Evolutionary conservation across 2,797 vertebrate genomes (phyloP), one percentile per base, ranked within the genome.

Genomic region (Acipenser ruthenus): DNA sequence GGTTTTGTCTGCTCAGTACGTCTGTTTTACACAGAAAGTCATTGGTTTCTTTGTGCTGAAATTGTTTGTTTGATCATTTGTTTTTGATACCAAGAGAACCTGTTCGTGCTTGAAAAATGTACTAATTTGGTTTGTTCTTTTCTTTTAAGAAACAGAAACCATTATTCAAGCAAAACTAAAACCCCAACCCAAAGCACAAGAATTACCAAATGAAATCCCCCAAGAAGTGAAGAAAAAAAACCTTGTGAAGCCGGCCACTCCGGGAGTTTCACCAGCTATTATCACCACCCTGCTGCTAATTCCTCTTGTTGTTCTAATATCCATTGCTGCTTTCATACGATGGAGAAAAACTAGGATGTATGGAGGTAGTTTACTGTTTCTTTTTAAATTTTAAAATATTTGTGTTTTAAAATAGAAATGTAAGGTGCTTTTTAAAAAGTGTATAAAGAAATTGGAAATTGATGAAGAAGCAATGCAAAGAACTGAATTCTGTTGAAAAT

Each of bases 241-340:
- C 15, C 47, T 79, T 64, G 69, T 78, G 4, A 84, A 75, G 72
- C 74, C 85, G 64, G 72, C 78, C 37, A 79, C 74, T 74, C 75
- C 78, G 12, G 86, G 91, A n/a, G 79, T 90, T 73, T 88, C 94
- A 1, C 84, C 94, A 12, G 85, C 89, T 68, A 74, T 97, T 74
- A 87, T 98, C 82, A 96, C 91, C 71, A 89, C 90, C 59, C 89
- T 99, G 69, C 90, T 98, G 73, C 86, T 94, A 62, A 80, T 96
- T 67, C 95, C 95, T 15, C 71, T 96, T 73, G 77, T 89, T 79
- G 74, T 93, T 62, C 87, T 98, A 77, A 75, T 96, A 74, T 79
- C 86, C 70, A 83, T 93, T 64, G 90, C 87, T n/a, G 70, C 89
- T 67, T 93, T 94, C 76, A 88, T 98, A 81, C 90, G 87, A 75